Base-by-base conservation (phyloP, 2,113 vertebrate genomes). In the Pseudorasbora parva region DNA sequence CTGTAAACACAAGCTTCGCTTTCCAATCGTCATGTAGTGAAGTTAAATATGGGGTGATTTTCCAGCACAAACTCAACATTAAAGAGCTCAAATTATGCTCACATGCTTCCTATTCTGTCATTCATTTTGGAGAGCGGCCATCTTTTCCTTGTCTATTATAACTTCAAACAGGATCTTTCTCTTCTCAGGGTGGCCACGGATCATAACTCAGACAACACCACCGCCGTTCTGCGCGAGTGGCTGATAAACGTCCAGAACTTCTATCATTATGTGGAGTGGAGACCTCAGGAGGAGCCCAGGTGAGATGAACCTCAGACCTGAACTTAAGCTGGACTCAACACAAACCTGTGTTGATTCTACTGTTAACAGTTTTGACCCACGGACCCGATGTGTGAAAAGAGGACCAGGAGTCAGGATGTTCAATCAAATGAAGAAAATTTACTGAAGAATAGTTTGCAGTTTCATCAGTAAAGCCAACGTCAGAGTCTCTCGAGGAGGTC, bases 211-310 rank as follows among this genome's bases (percentile, higher is more conserved):
- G 96, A 97, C 88, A 96, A 97, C 89, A 97, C 95, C 0, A 94
- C 95, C 0, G 93, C 93, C 0, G 87, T 97, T 59, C 95, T 97
- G 21, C 93, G 93, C 33, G 95, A 97, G 57, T 97, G 96, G 96
- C 95, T 97, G 68, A 88, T 94, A 80, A 91, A 94, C 0, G 94
- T 96, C 80, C 95, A 96, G 93, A 93, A 89, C 33, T 76, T 94
- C 74, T 97, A 97, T 86, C 96, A 97, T 86, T 95, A 94, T 2
- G 96, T 97, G 91, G 96, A 97, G 90, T 97, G 96, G 96, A 92
- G 95, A 79, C 96, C 96, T 0, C 91, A 93, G 0, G 95, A 96
- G 41, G 93, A 94, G n/a, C 88, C 93, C 90, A 94, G 94, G 96
- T 97, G 90, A 57, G 66, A 82, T 1, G 62, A 19, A 12, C 12